phyloP scores from a whole-genome alignment of 2,797 vertebrate species.

The Melanotaenia maccullochi region DNA sequence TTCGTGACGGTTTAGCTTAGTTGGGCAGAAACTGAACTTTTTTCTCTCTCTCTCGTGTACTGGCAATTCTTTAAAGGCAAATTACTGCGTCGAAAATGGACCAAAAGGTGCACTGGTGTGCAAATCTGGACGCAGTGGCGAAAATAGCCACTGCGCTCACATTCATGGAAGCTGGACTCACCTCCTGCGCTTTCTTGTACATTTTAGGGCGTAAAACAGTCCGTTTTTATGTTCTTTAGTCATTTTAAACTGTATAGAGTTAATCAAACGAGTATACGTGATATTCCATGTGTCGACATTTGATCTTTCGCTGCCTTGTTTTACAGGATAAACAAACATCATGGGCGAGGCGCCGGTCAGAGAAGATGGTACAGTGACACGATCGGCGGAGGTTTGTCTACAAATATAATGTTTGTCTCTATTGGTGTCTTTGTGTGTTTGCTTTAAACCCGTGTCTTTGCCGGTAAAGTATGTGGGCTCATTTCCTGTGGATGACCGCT shows the following conservation, averaged over 20 bases:
- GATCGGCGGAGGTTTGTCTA: conserved; percentile 83
- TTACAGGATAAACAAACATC: conserved; percentile 16
- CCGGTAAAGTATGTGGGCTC: conserved; percentile 91
- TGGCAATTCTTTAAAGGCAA: background rate
- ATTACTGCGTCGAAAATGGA: background rate
- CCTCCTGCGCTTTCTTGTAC: background rate
- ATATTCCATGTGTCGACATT: background rate
- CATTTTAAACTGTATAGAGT: background rate
- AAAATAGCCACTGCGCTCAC: background rate
- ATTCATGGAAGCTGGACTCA: background rate
- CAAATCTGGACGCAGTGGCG: background rate
- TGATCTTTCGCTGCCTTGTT: background rate
- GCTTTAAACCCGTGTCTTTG: conserved; percentile 1
- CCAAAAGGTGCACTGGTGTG: background rate
- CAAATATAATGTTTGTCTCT: background rate
- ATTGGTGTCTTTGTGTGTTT: background rate
- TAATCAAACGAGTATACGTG: background rate
- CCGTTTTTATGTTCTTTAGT: background rate
- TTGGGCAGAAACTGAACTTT: background rate
- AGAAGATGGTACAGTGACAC: conserved; percentile 71
- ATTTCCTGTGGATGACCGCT: conserved; percentile 88
- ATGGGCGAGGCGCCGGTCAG: conserved; percentile 77
- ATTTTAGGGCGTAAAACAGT: background rate
- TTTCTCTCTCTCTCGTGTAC: background rate
- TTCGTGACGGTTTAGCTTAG: background rate